Percentiles rank a stretch among this genome's conserved stretches.
Conservation (phyloP, 2,797 vertebrate genomes). For the Lepus oiostolus region DNA sequence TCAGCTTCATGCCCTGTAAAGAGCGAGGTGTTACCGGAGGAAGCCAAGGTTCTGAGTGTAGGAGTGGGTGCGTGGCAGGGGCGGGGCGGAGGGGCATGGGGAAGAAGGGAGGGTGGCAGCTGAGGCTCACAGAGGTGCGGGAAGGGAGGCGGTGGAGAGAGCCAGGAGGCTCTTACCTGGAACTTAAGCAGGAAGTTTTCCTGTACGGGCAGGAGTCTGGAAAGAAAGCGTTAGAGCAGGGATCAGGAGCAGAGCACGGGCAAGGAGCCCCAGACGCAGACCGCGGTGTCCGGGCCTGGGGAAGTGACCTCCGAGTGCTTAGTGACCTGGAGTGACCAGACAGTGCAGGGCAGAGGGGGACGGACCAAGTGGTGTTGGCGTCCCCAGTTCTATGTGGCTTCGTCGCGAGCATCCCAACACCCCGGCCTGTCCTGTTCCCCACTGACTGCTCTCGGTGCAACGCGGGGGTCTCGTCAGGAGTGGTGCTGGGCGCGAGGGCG, state of each 20-base stretch:
- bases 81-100: too few relatives aligned
- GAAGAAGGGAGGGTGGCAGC: neutral
- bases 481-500: neutral
- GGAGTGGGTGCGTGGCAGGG: neutral
- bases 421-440: neutral
- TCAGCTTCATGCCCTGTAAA: conserved; percentile 93
- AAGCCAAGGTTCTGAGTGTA: neutral
- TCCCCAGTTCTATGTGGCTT: neutral
- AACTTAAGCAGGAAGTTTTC: conserved; percentile 98
- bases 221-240: conserved; percentile 68
- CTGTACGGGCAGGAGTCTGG: conserved; percentile 95
- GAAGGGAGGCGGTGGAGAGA: neutral
- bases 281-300: neutral
- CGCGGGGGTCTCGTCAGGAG: neutral
- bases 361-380: neutral
- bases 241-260: neutral
- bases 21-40: neutral
- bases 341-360: neutral
- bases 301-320: neutral
- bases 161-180: conserved; percentile 90
- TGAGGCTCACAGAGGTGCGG: neutral
- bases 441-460: neutral
- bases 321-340: neutral
- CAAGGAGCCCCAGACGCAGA: neutral
- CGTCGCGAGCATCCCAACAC: neutral